These are phyloP conservation scores for Drosophila multiciliata DNA, from an alignment of 2,888 invertebrate genomes.

Conservation along the genomic window DNA sequence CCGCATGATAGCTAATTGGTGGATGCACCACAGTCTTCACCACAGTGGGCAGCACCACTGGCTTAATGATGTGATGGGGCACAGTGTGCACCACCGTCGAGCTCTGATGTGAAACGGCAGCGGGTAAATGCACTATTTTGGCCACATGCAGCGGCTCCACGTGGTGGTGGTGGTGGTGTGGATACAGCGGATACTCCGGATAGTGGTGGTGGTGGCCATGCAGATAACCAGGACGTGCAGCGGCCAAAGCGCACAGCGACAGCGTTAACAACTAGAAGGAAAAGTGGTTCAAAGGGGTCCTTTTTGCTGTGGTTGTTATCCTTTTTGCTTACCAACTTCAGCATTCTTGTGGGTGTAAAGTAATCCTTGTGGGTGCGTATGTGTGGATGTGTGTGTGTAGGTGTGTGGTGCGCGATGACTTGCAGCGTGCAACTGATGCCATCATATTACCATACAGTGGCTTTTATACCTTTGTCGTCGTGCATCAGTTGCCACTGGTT, in stretches of 20 bases:
- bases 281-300: not conserved
- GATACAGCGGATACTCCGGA: conserved; percentile 59
- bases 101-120: conserved; percentile 83
- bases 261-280: conserved; percentile 56
- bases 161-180: conserved; percentile 55
- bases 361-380: conserved; percentile 35
- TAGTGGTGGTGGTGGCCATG: conserved; percentile 81
- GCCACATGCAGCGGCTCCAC: conserved; percentile 80
- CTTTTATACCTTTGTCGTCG: conserved; percentile 81
- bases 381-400: conserved; percentile 17
- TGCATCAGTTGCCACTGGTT: conserved; percentile 46
- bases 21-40: conserved; percentile 82
- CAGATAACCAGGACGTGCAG: conserved; percentile 82
- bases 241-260: conserved; percentile 59
- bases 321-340: conserved; percentile 71
- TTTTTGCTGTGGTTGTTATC: not conserved
- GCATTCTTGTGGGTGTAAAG: conserved; percentile 51
- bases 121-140: conserved; percentile 81
- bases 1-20: conserved; percentile 80
- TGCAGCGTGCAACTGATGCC: conserved; percentile 81
- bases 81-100: conserved; percentile 83
- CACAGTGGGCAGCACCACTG: conserved; percentile 81
- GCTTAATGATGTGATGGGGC: conserved; percentile 82
- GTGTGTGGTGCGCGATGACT: conserved; percentile 30
- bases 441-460: conserved; percentile 60